Evolutionary conservation across 1,140 invertebrate genomes (phyloP).

Genomic region (Bombus impatiens): DNA sequence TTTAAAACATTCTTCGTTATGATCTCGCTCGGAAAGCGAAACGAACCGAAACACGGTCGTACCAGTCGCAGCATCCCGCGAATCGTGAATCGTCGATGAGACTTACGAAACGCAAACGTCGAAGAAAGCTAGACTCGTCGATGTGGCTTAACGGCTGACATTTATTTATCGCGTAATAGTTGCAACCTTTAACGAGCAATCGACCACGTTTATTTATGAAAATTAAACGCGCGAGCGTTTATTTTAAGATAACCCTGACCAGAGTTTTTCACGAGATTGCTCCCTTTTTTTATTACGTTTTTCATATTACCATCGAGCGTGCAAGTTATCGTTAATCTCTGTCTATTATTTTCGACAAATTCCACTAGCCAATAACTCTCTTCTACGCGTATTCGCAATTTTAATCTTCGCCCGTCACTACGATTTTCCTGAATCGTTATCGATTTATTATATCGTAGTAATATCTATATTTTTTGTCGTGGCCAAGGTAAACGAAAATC

Average conservation of each 20-base stretch:
- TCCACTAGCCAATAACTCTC: background rate
- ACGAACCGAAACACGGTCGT: background rate
- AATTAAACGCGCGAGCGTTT: background rate
- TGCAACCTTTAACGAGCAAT: background rate
- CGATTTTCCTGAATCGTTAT: too few species aligned
- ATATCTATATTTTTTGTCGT: too few species aligned
- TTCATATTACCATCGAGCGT: background rate
- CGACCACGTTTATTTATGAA: background rate
- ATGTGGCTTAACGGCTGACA: background rate
- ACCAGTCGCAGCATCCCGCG: background rate
- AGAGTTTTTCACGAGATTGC: background rate
- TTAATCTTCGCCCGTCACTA: too few species aligned
- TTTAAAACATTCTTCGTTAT: background rate
- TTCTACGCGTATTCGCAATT: too few species aligned
- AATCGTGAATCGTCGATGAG: background rate
- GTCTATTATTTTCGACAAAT: too few species aligned
- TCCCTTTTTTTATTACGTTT: background rate
- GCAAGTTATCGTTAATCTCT: background rate
- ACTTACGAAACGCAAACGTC: background rate
- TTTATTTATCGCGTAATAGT: background rate
- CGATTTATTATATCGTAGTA: too few species aligned
- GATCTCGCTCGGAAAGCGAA: background rate
- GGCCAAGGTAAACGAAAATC: conserved; percentile 3
- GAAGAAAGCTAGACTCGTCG: too few species aligned
- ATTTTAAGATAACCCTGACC: background rate